phyloP scores from a whole-genome alignment of 2,113 vertebrate genomes.

The Istiophorus platypterus region DNA sequence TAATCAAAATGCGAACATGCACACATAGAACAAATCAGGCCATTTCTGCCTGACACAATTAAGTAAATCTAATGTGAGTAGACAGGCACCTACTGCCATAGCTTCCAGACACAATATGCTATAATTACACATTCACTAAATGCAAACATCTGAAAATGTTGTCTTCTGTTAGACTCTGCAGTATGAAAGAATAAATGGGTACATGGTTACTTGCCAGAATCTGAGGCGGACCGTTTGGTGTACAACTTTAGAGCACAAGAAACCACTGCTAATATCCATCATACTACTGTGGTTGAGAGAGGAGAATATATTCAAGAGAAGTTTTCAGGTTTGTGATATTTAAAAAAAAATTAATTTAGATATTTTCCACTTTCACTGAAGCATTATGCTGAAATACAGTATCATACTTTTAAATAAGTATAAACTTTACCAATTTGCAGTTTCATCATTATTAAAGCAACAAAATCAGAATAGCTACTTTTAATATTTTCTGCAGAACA shows the following conservation, averaged over 20 bases:
- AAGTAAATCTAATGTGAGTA: constrained; percentile 75
- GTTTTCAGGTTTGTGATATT: background rate
- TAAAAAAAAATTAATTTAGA: background rate
- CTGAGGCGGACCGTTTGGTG: background rate
- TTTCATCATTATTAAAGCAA: background rate
- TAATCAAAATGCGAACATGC: background rate
- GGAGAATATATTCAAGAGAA: background rate
- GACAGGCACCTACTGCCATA: constrained; percentile 70
- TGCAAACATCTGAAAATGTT: constrained; percentile 80
- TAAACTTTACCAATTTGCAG: background rate
- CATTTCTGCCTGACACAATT: constrained; percentile 64
- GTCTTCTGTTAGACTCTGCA: constrained; percentile 49
- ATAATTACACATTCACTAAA: constrained; percentile 81
- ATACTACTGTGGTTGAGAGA: background rate
- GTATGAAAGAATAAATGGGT: constrained; percentile 32
- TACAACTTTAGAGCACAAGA: background rate
- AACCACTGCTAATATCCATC: too few relatives aligned
- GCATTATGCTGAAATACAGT: background rate
- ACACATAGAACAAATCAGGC: constrained; percentile 47
- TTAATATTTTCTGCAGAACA: background rate
- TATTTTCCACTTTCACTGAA: background rate
- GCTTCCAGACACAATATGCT: constrained; percentile 74
- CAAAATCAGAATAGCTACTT: background rate
- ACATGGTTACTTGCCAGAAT: constrained; percentile 34
- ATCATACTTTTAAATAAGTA: background rate